phyloP scores from a whole-genome alignment of 2,797 vertebrate genomes.

The Coregonus sp. region DNA sequence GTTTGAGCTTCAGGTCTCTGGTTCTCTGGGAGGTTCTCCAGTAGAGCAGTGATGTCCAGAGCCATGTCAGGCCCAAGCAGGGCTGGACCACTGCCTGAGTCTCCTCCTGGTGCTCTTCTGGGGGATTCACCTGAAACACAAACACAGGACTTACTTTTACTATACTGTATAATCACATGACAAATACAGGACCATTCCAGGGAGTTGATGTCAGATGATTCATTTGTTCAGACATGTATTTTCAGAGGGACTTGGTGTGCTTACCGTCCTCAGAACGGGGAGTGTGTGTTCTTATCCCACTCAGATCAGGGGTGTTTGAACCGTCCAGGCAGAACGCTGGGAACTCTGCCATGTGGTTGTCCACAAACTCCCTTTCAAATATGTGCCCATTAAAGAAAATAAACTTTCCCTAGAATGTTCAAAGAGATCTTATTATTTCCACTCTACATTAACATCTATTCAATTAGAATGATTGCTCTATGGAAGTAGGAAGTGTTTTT shows the following conservation, averaged over 20 bases:
- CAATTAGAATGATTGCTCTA: neutral
- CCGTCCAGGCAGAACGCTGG: constrained; percentile 33
- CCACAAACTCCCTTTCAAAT: constrained; percentile 77
- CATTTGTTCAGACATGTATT: neutral
- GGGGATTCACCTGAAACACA: constrained; percentile 30
- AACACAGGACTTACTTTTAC: neutral
- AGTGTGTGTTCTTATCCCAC: constrained; percentile 28
- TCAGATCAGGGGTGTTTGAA: constrained; percentile 31
- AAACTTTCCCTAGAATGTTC: constrained; percentile 76
- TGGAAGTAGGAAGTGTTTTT: neutral
- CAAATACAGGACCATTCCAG: too few relatives aligned
- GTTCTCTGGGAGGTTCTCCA: constrained; percentile 70
- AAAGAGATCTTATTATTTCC: neutral
- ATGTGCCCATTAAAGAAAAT: constrained; percentile 75
- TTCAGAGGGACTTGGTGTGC: neutral
- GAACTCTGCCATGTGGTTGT: constrained; percentile 69
- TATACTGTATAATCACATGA: too few relatives aligned
- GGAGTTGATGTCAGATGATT: neutral
- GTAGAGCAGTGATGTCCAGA: constrained; percentile 73
- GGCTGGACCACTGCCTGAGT: constrained; percentile 23
- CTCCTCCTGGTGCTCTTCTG: constrained; percentile 15
- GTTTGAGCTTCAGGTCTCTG: constrained; percentile 71
- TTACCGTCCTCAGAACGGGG: constrained; percentile 58
- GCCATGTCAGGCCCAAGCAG: constrained; percentile 68
- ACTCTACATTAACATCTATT: neutral